phyloP scores from a whole-genome alignment of 2,113 vertebrate species.

The Pollimyrus isidori region DNA sequence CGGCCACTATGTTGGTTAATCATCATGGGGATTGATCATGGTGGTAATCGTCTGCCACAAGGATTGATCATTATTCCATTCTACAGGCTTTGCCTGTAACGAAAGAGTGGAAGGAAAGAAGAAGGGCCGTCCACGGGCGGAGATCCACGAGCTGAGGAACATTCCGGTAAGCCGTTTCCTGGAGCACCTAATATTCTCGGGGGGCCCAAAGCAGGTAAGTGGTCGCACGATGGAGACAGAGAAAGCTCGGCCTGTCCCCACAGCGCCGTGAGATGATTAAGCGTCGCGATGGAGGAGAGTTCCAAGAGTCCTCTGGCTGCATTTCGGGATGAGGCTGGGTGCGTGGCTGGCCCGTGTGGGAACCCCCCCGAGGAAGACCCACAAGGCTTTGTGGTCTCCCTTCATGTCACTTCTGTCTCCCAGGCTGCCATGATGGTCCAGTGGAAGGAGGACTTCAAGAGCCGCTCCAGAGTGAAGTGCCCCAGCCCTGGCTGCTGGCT shows the following conservation, averaged over 20 bases:
- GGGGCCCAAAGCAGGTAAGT: neutral
- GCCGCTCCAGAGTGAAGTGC: slow-evolving; percentile 84
- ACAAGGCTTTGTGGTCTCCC: neutral
- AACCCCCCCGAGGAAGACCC: neutral
- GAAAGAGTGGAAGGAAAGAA: slow-evolving; percentile 78
- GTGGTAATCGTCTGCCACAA: neutral
- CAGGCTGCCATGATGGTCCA: slow-evolving; percentile 85
- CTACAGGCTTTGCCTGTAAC: slow-evolving; percentile 65
- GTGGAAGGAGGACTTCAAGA: slow-evolving; percentile 97
- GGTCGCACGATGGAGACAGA: neutral
- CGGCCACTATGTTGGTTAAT: no score
- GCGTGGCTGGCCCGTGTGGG: neutral
- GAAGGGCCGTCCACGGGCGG: slow-evolving; percentile 81
- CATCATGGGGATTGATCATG: neutral
- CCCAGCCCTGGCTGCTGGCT: slow-evolving; percentile 91
- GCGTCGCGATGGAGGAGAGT: neutral
- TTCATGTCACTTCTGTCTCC: slow-evolving; percentile 28
- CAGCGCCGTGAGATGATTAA: neutral
- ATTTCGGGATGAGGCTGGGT: neutral
- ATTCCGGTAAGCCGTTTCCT: slow-evolving; percentile 76
- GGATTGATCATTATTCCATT: neutral
- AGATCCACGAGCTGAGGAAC: slow-evolving; percentile 80
- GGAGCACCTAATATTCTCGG: neutral
- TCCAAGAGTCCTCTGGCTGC: neutral
- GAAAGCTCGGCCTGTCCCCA: neutral